Conservation (phyloP, 2,888 invertebrate species). For the Erebia aethiops region DNA sequence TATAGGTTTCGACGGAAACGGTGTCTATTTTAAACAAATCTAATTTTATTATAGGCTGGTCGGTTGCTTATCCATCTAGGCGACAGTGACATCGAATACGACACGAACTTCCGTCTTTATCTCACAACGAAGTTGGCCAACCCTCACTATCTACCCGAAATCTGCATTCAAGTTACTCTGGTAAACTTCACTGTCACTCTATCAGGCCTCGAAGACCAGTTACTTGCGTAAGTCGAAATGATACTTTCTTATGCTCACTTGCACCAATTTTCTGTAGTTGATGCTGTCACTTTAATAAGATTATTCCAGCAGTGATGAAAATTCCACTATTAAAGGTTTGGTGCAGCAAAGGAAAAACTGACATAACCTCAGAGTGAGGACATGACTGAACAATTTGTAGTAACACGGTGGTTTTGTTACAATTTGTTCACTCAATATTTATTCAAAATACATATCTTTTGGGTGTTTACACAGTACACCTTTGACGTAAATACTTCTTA, state of each 20-base stretch:
- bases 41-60: constrained; percentile 83
- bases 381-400: too few species aligned
- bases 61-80: constrained; percentile 92
- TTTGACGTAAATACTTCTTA: too few species aligned
- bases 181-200: constrained; percentile 97
- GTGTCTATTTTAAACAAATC: background rate
- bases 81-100: constrained; percentile 95
- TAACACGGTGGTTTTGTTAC: too few species aligned
- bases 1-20: too few species aligned
- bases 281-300: background rate
- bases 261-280: background rate
- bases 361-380: too few species aligned
- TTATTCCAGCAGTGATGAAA: background rate
- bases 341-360: too few species aligned
- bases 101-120: constrained; percentile 92
- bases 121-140: constrained; percentile 96
- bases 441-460: too few species aligned
- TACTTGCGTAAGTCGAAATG: constrained; percentile 88
- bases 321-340: too few species aligned
- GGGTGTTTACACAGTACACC: too few species aligned
- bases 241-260: background rate
- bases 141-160: constrained; percentile 96
- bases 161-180: constrained; percentile 95
- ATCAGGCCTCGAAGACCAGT: constrained; percentile 94
- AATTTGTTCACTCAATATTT: too few species aligned